A percentile compares a stretch with the other conserved stretches of the same genome.
Conservation (phyloP, 2,888 invertebrate species). For the Drosophila infuscata region DNA sequence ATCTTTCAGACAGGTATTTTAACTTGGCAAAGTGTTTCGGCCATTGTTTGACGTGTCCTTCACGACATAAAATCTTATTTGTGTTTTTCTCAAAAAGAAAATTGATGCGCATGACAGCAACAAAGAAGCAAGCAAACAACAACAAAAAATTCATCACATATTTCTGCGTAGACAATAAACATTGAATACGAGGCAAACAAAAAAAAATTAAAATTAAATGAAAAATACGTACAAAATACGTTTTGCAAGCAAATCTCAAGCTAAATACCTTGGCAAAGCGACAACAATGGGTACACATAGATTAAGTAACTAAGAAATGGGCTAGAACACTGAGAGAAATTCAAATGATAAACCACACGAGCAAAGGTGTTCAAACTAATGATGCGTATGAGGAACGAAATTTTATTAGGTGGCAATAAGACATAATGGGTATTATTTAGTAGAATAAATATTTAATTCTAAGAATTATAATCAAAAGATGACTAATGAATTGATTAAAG, state of each 20-base stretch:
- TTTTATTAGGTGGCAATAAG: background rate
- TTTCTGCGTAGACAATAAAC: slow-evolving; percentile 69
- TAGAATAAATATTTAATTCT: background rate
- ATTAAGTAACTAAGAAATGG: slow-evolving; percentile 74
- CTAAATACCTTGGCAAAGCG: slow-evolving; percentile 78
- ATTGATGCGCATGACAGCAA: slow-evolving; percentile 73
- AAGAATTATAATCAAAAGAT: background rate
- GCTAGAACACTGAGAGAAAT: slow-evolving; percentile 47
- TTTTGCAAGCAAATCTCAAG: slow-evolving; percentile 60
- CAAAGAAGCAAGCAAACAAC: slow-evolving; percentile 23
- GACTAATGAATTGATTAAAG: background rate
- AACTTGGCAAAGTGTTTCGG: slow-evolving; percentile 40
- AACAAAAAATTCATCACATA: slow-evolving; percentile 56
- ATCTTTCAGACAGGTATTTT: slow-evolving; percentile 53
- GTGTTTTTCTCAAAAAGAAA: slow-evolving; percentile 52
- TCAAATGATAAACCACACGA: slow-evolving; percentile 1
- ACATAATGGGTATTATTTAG: background rate
- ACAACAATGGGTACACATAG: slow-evolving; percentile 72
- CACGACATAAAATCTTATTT: slow-evolving; percentile 60
- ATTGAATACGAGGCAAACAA: slow-evolving; percentile 57
- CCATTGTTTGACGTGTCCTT: slow-evolving; percentile 77
- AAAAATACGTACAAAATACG: slow-evolving; percentile 58
- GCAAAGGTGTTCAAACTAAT: slow-evolving; percentile 10
- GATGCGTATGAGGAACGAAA: slow-evolving; percentile 19
- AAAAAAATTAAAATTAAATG: slow-evolving; percentile 64